Evolutionary conservation across 2,113 vertebrate genomes (phyloP).

Genomic region (Ovibos moschatus): DNA sequence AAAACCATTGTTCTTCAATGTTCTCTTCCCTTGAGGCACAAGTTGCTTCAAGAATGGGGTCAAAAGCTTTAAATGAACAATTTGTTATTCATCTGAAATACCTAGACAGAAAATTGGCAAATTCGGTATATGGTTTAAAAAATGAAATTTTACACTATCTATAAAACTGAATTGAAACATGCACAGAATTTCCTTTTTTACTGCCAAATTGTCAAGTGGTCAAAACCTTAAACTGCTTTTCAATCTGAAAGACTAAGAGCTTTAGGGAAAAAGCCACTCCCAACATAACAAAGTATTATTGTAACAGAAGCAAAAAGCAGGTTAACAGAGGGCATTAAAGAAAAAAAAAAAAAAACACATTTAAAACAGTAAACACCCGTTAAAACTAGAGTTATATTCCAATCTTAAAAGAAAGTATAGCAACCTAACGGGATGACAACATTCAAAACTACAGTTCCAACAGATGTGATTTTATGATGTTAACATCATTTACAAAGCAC

Average conservation of each 20-base stretch:
- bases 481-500: background rate
- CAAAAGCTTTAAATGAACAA: background rate
- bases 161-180: background rate
- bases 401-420: background rate
- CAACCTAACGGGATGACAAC: background rate
- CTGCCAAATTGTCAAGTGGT: background rate
- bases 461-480: background rate
- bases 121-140: background rate
- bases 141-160: background rate
- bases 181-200: background rate
- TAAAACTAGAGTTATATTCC: constrained; percentile 7
- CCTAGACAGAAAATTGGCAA: background rate
- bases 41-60: background rate
- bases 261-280: background rate
- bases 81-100: constrained; percentile 18
- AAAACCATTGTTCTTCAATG: background rate
- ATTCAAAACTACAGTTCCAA: background rate
- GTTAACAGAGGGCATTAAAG: background rate
- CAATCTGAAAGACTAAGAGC: background rate
- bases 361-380: background rate
- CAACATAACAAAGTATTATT: background rate
- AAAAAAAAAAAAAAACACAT: background rate
- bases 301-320: background rate
- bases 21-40: background rate
- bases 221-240: background rate